Base-by-base conservation (phyloP, 1,140 invertebrate species). In the Nymphalis io region DNA sequence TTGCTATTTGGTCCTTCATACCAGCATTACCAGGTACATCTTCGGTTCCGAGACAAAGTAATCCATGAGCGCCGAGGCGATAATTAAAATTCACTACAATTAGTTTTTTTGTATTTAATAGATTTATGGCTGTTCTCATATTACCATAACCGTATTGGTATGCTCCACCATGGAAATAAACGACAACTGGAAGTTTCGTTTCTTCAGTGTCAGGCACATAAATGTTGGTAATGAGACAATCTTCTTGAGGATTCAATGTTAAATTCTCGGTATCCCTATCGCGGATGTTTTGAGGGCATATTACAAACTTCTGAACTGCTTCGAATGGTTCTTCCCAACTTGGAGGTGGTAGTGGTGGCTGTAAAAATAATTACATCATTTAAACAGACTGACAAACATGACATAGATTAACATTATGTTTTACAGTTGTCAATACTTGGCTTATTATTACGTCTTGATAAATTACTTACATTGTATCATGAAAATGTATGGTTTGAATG, bases 1-100 rank as follows among this genome's bases (percentile, higher is more conserved):
- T 33, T 10, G 78, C 81, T 1, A 86, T 69, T 58, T 85, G 81
- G 57, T 86, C 85, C 70, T 88, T 88, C 79, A 84, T 80, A 12
- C 81, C 85, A 38, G 83, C 81, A 60, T 87, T 87, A 0, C 85
- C 85, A 12, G 83, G 85, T n/a, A 68, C 68, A 48, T 84, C 76
- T 65, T 82, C 61, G 44, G 81, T 87, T 0, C 83, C 84, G 4
- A 63, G 46, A n/a, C 61, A 53, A 12, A 63, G 48, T 13, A 63
- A 40, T 2, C 61, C 60, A 38, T 61, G 60, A 27, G 42, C 13
- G 0, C 60, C 60, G 27, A 61, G 13, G 5, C 60, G 40, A 33
- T 48, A 61, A n/a, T 61, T 61, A 48, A 61, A 61, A 27, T 38
- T 63, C 2, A 63, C 46, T 15, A 40, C 4, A 46, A 61, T 61